Evolutionary conservation across 2,113 vertebrate genomes (phyloP).

Genomic region (Elachura formosa): DNA sequence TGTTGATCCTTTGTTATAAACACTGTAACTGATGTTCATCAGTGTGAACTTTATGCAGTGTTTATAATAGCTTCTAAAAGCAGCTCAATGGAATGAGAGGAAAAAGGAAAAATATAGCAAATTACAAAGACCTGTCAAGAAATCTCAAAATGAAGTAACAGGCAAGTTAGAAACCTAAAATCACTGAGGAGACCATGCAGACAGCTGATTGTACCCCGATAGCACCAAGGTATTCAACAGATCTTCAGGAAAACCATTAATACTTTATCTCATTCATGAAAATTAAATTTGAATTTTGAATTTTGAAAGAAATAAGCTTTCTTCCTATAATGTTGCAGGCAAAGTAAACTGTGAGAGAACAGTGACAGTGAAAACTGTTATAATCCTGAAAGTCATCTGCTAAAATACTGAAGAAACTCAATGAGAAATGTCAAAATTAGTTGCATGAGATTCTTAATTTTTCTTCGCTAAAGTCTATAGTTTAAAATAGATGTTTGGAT

Average conservation of each 20-base stretch:
- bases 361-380: not conserved
- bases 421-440: not conserved
- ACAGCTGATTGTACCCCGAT: not conserved
- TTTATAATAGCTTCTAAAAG: not conserved
- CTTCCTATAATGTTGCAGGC: not conserved
- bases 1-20: not conserved
- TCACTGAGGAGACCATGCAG: not conserved
- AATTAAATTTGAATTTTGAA: not conserved
- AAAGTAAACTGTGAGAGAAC: not conserved
- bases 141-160: not conserved
- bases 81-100: not conserved
- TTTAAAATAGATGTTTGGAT: not conserved
- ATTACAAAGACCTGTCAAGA: not conserved
- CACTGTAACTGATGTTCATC: not conserved
- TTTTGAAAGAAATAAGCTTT: not conserved
- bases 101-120: not conserved
- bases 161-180: not conserved
- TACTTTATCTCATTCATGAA: not conserved
- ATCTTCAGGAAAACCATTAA: not conserved
- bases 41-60: not conserved
- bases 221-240: not conserved
- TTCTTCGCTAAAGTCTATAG: not conserved
- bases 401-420: not conserved
- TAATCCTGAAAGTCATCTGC: not conserved
- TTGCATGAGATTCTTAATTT: not conserved